Percentiles rank a stretch among this genome's conserved stretches.
phyloP scores from a whole-genome alignment of 2,888 invertebrate genomes.

The Helicoverpa assulta region DNA sequence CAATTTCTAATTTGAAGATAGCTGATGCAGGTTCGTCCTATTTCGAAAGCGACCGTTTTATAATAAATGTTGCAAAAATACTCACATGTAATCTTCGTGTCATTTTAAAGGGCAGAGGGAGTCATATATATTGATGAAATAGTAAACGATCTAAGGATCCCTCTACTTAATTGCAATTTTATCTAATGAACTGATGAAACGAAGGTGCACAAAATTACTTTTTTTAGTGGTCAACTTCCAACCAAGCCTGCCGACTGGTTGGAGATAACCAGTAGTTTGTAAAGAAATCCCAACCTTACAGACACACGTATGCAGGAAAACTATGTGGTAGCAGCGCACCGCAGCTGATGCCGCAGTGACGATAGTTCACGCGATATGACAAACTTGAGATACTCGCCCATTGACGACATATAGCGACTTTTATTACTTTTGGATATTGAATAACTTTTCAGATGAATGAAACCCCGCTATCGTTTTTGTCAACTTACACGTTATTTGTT shows the following conservation, averaged over 20 bases:
- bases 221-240: too few species aligned
- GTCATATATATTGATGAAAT: too few species aligned
- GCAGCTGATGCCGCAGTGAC: constrained; percentile 7
- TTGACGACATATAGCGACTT: not conserved
- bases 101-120: too few species aligned
- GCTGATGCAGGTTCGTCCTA: constrained; percentile 14
- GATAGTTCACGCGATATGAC: constrained; percentile 13
- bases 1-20: constrained; percentile 32
- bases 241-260: not conserved
- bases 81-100: not conserved
- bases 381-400: constrained; percentile 12
- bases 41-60: constrained; percentile 13
- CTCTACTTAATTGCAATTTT: too few species aligned
- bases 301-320: not conserved
- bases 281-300: constrained; percentile 27
- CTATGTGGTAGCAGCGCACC: not conserved
- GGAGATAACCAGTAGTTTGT: constrained; percentile 25
- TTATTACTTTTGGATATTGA: not conserved
- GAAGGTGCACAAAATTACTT: too few species aligned
- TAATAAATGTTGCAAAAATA: not conserved
- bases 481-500: too few species aligned
- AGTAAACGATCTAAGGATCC: too few species aligned
- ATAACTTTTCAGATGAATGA: not conserved
- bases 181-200: too few species aligned
- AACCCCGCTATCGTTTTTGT: too few species aligned